Conservation (phyloP, 2,888 invertebrate genomes). For the Tenodera sinensis region DNA sequence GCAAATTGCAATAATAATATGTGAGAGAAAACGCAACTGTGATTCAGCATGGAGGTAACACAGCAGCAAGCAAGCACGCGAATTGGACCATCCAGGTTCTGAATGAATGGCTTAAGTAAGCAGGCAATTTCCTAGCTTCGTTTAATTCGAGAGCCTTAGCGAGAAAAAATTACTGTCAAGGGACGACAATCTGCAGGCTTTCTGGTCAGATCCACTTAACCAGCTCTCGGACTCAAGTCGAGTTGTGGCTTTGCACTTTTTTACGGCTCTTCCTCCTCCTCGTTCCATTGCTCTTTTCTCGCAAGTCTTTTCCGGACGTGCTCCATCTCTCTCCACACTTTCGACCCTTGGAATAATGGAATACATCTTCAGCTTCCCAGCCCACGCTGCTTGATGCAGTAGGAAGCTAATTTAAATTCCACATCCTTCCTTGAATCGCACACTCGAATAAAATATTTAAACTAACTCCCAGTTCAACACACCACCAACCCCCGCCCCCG, state of each 20-base stretch:
- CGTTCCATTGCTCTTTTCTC: background rate
- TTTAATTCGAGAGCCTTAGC: background rate
- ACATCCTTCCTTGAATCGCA: slow-evolving; percentile 22
- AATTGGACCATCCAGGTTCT: no score
- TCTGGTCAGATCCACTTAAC: background rate
- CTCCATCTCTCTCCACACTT: background rate
- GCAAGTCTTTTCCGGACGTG: background rate
- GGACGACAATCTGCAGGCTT: background rate
- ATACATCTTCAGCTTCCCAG: slow-evolving; percentile 11
- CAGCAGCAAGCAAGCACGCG: no score
- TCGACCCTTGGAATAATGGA: slow-evolving; percentile 6
- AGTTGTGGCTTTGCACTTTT: background rate
- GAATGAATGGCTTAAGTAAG: background rate
- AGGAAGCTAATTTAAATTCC: slow-evolving; percentile 22
- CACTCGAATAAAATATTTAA: slow-evolving; percentile 23
- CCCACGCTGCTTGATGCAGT: background rate
- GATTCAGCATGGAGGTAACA: no score
- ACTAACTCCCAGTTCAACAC: background rate
- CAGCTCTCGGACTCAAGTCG: background rate
- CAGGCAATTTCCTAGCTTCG: background rate
- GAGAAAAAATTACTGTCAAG: background rate
- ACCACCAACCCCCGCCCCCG: background rate
- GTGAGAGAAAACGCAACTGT: no score
- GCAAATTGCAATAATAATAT: no score
- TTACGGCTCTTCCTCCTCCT: background rate